These are phyloP conservation scores for Zaprionus inermis DNA, from an alignment of 1,140 invertebrate genomes.

Conservation along the genomic window DNA sequence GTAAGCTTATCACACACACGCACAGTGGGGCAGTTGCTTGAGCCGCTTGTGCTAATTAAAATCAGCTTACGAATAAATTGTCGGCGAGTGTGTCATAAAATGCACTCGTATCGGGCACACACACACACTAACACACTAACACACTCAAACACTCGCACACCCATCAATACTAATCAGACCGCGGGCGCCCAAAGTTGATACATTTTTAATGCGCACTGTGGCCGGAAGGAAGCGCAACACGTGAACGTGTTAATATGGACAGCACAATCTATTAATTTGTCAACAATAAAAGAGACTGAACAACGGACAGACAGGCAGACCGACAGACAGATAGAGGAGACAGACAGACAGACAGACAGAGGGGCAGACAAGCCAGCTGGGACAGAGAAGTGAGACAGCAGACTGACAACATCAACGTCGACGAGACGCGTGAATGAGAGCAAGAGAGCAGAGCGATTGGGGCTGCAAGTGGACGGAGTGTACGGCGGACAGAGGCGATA, in stretches of 20 bases:
- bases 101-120: constrained; percentile 43
- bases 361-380: constrained; percentile 9
- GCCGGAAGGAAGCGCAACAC: constrained; percentile 79
- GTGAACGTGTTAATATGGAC: constrained; percentile 81
- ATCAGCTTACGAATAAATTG: constrained; percentile 47
- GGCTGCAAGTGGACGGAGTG: constrained; percentile 9
- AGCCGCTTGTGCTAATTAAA: constrained; percentile 49
- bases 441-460: constrained; percentile 8
- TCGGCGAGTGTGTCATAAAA: constrained; percentile 57
- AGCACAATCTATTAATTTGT: constrained; percentile 82
- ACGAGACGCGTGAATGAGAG: constrained; percentile 51
- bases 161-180: constrained; percentile 73
- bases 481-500: constrained; percentile 22
- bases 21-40: constrained; percentile 10
- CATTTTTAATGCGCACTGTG: constrained; percentile 72
- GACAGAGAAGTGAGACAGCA: no score
- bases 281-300: constrained; percentile 74
- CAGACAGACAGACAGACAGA: constrained; percentile 7
- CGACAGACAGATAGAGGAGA: background rate
- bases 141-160: background rate
- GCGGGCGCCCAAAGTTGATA: constrained; percentile 49
- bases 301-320: constrained; percentile 26
- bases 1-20: constrained; percentile 43
- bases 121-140: background rate
- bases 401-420: constrained; percentile 21